Evolutionary conservation across 2,113 vertebrate species (phyloP).

Genomic region (Thalassarche chlororhynchos): DNA sequence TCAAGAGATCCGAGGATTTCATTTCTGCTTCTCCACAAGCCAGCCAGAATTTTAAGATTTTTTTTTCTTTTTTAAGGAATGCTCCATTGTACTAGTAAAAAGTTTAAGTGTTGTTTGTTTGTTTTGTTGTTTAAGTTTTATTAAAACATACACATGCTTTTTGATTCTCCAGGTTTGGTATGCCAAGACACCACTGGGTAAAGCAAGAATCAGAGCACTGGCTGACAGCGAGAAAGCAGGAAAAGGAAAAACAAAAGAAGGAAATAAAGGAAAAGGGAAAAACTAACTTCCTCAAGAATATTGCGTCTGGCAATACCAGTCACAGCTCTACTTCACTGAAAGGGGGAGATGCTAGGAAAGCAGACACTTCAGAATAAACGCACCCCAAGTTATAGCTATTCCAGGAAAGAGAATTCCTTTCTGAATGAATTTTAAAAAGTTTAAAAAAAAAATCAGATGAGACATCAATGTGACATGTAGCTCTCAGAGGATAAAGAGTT

Average conservation of each 20-base stretch:
- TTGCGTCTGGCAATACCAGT: neutral
- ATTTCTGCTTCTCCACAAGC: neutral
- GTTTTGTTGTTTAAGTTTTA: neutral
- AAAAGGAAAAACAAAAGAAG: slow-evolving; percentile 1
- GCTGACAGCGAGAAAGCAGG: neutral
- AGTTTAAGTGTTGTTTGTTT: neutral
- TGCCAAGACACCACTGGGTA: slow-evolving; percentile 80
- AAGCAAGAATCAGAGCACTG: slow-evolving; percentile 42
- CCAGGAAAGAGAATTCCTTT: neutral
- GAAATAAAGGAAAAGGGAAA: neutral
- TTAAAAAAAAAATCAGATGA: neutral
- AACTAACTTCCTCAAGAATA: neutral
- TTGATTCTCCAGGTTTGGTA: slow-evolving; percentile 81
- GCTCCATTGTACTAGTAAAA: neutral
- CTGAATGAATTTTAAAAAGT: neutral
- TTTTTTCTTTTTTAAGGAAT: neutral
- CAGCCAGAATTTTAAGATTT: neutral
- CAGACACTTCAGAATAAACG: neutral
- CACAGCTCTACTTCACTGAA: neutral
- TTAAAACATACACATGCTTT: neutral
- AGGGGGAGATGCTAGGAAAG: neutral
- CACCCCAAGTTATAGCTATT: neutral
- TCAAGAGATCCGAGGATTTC: neutral
- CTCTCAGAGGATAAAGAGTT: slow-evolving; percentile 36
- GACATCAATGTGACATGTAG: neutral